These are phyloP conservation scores for Stegastes partitus DNA, from an alignment of 2,113 vertebrate genomes.

Conservation along the genomic window DNA sequence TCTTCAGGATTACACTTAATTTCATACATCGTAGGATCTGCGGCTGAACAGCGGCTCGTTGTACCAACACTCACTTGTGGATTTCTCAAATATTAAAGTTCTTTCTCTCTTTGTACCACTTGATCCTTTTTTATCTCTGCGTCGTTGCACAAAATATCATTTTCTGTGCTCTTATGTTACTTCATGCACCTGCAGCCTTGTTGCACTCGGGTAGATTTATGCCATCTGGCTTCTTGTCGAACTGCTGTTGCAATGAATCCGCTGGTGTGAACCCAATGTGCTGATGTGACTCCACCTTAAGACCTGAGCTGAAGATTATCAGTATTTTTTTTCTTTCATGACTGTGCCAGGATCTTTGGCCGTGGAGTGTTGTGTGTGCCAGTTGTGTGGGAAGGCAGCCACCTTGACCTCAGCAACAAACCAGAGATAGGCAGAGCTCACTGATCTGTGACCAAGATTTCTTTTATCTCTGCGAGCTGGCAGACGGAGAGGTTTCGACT, in stretches of 20 bases:
- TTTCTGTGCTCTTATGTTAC: background rate
- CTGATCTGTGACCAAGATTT: slow-evolving; percentile 48
- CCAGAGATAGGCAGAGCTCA: slow-evolving; percentile 39
- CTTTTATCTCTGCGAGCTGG: slow-evolving; percentile 66
- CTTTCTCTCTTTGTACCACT: too few species aligned
- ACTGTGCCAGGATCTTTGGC: slow-evolving; percentile 22
- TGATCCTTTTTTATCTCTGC: too few species aligned
- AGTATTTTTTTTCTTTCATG: slow-evolving; percentile 12
- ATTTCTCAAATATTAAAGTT: too few species aligned
- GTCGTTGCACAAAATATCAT: background rate
- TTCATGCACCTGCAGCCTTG: background rate
- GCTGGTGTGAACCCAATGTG: background rate
- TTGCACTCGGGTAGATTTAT: background rate
- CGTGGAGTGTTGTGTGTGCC: background rate
- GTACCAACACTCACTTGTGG: too few species aligned
- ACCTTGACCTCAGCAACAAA: slow-evolving; percentile 57
- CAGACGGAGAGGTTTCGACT: background rate
- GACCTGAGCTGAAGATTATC: background rate
- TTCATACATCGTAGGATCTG: background rate
- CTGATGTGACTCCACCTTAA: background rate
- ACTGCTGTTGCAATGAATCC: background rate
- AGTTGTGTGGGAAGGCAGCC: slow-evolving; percentile 51
- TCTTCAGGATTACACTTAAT: background rate
- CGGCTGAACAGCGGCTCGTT: too few species aligned
- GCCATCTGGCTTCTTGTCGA: background rate